Percentiles rank a stretch among this genome's conserved stretches.
phyloP scores from a whole-genome alignment of 2,113 vertebrate genomes.

The Anhinga rufa region DNA sequence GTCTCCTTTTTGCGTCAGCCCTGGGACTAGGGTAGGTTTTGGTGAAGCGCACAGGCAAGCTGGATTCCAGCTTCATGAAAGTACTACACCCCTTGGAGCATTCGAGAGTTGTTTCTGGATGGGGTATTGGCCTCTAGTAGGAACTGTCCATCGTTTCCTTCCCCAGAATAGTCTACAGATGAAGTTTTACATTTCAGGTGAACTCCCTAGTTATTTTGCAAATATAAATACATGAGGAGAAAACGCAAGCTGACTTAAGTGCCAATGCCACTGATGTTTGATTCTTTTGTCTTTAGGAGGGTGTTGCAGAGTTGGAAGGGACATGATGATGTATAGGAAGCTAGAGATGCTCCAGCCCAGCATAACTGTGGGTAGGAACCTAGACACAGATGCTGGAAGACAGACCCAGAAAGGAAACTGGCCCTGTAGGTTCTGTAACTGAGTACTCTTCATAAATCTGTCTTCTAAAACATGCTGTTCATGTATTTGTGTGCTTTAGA shows the following conservation, averaged over 20 bases:
- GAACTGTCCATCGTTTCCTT: background rate
- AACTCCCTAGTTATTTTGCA: background rate
- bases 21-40: background rate
- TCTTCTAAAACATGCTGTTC: background rate
- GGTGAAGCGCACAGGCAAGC: background rate
- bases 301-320: background rate
- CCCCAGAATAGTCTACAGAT: background rate
- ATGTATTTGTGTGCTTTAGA: background rate
- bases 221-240: background rate
- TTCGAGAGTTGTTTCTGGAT: background rate
- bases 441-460: background rate
- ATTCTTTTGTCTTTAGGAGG: background rate
- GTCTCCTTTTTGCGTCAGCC: background rate
- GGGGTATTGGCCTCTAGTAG: background rate
- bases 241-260: background rate
- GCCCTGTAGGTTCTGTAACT: background rate
- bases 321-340: background rate
- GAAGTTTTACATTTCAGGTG: background rate
- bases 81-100: background rate
- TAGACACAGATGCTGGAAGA: background rate
- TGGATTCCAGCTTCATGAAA: background rate
- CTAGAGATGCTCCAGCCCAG: background rate
- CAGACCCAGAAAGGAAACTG: background rate
- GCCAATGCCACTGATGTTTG: background rate
- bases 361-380: background rate